Conservation (phyloP, 2,888 invertebrate genomes). For the Chrysomela aeneicollis region DNA sequence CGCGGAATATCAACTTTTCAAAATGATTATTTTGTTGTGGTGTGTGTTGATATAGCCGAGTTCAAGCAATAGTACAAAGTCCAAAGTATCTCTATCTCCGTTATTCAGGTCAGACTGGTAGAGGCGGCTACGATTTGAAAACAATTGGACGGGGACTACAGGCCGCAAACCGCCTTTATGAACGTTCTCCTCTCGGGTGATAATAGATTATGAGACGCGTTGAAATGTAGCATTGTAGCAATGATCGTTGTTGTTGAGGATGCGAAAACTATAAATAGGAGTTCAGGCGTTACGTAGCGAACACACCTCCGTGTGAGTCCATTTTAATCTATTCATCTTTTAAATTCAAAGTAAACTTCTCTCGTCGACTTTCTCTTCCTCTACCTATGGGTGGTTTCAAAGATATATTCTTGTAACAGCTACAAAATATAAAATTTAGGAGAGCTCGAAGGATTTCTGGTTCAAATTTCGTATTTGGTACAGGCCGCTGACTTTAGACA, state of each 20-base stretch:
- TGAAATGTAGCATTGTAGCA: not conserved
- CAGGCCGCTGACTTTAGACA: too few relatives aligned
- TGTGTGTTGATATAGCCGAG: slow-evolving; percentile 35
- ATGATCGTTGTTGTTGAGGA: not conserved
- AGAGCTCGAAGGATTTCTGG: too few relatives aligned
- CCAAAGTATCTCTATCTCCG: slow-evolving; percentile 39
- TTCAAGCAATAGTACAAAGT: slow-evolving; percentile 46
- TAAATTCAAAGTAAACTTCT: not conserved
- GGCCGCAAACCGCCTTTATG: not conserved
- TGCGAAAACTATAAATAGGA: slow-evolving; percentile 1
- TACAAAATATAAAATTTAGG: too few relatives aligned
- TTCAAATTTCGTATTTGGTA: too few relatives aligned
- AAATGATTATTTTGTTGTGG: slow-evolving; percentile 28
- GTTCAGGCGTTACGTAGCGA: not conserved
- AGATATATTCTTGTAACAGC: too few relatives aligned
- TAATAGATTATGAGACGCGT: not conserved
- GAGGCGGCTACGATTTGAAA: not conserved
- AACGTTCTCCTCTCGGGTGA: not conserved
- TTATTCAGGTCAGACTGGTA: not conserved
- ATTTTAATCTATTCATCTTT: not conserved
- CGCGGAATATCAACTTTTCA: slow-evolving; percentile 23
- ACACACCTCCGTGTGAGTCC: not conserved
- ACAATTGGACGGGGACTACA: not conserved
- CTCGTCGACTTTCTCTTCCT: not conserved
- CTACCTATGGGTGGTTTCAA: too few relatives aligned